A percentile compares a stretch with the other conserved stretches of the same genome.
Evolutionary conservation across 2,113 vertebrate genomes (phyloP).

Genomic region (Capreolus pygargus): DNA sequence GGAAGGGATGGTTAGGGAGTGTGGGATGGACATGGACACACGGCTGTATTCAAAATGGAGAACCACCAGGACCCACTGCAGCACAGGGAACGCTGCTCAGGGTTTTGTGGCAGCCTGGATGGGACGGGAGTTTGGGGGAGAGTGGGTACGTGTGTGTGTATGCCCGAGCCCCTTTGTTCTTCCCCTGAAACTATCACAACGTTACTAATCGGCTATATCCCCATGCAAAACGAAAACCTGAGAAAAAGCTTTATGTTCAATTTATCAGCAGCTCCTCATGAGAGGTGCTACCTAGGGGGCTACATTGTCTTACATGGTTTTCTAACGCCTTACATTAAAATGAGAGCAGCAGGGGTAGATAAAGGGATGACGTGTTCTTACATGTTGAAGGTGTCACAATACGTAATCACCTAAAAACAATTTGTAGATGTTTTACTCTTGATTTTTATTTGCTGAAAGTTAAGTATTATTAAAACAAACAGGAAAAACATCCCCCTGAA

Average conservation of each 20-base stretch:
- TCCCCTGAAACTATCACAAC: neutral
- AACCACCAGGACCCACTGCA: neutral
- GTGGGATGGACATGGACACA: neutral
- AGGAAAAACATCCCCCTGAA: neutral
- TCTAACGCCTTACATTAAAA: neutral
- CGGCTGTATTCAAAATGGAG: neutral
- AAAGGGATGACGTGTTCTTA: neutral
- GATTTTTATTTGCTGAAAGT: constrained; percentile 4
- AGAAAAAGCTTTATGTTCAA: neutral
- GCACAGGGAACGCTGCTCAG: neutral
- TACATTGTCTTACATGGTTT: neutral
- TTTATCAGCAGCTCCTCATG: neutral
- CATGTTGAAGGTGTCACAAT: neutral
- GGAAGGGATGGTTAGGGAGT: neutral
- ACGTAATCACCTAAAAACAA: neutral
- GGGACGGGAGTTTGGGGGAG: neutral
- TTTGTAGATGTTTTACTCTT: neutral
- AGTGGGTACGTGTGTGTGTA: accelerated
- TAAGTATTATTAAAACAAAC: neutral
- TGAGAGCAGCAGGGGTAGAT: neutral
- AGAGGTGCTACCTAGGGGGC: neutral
- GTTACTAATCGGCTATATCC: neutral
- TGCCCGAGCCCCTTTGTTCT: neutral
- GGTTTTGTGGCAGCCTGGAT: neutral
- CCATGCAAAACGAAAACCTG: neutral